Evolutionary conservation across 2,888 invertebrate genomes (phyloP), one percentile per base, ranked within the genome.

Genomic region (Melinopterus prodromus): DNA sequence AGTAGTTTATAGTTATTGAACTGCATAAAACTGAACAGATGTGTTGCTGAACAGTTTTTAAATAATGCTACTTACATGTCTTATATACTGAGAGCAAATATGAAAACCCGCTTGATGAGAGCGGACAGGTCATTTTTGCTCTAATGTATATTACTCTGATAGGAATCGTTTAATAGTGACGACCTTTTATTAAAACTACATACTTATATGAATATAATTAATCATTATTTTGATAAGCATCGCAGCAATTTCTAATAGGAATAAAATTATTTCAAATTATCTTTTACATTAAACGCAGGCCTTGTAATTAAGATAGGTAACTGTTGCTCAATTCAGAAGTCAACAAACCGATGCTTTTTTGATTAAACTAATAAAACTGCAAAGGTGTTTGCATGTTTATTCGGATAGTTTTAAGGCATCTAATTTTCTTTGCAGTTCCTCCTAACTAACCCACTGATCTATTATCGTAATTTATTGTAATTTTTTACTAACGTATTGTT

Each of bases 401-500:
- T 26, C 3, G 26, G 26, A 26, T 26, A 26, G 26, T 26, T 26
- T 26, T 26, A 26, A 26, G 26, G 3, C 26, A 53, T 12, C 53
- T 53, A 53, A 36, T 74, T 74, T 71, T 15, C 71, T 16, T 26
- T 6, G 74, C 74, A 71, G 6, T 35, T 71, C 35, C 12, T 74
- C n/a, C 74, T 35, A 36, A 35, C n/a, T 16, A 35, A 9, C 15
- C 7, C 12, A 74, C 14, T 74, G 35, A 7, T 74, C 26, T 35
- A n/a, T 74, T 26, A 36, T 35, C n/a, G n/a, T n/a, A 37, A 74
- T 74, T 74, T 36, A 14, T 26, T 4, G 15, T 15, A n/a, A n/a
- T 36, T 35, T 14, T 36, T 26, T 74, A 74, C 36, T 74, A 76
- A 81, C n/a, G 35, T n/a, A n/a, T 83, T 83, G 83, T 77, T 84